A percentile compares a stretch with the other conserved stretches of the same genome.
These are phyloP conservation scores for Cerastis rubricosa DNA, from an alignment of 2,888 invertebrate genomes.

Conservation along the genomic window DNA sequence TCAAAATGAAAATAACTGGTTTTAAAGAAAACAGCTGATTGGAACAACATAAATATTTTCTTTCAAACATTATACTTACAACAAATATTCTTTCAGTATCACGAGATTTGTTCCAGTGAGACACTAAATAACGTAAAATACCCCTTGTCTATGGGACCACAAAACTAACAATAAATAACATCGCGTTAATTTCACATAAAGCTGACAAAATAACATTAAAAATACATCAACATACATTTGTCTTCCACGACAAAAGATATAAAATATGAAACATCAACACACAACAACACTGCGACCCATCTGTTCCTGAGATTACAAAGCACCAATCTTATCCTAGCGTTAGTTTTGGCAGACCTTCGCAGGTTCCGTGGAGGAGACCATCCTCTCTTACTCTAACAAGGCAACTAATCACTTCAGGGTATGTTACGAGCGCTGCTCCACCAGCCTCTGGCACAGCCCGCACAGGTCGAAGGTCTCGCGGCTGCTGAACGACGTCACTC, in stretches of 20 bases:
- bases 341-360: conserved; percentile 44
- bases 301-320: conserved; percentile 30
- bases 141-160: not conserved
- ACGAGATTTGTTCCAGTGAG: conserved; percentile 16
- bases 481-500: conserved; percentile 70
- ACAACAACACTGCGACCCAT: conserved; percentile 42
- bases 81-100: conserved; percentile 5
- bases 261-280: conserved; percentile 40
- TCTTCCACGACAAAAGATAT: conserved; percentile 31
- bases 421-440: conserved; percentile 19
- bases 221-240: conserved; percentile 24
- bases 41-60: conserved; percentile 20
- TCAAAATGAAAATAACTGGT: not conserved
- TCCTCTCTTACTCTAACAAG: conserved; percentile 53
- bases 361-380: conserved; percentile 29
- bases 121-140: conserved; percentile 34
- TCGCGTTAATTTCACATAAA: conserved; percentile 29
- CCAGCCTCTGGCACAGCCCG: conserved; percentile 64
- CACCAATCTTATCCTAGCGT: conserved; percentile 51
- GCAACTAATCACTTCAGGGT: conserved; percentile 35
- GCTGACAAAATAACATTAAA: conserved; percentile 27
- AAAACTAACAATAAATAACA: conserved; percentile 16
- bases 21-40: conserved; percentile 36
- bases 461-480: conserved; percentile 69
- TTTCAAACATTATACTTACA: conserved; percentile 25